Base-by-base conservation (phyloP, 1,140 invertebrate species). In the Drosophila dunni region DNA sequence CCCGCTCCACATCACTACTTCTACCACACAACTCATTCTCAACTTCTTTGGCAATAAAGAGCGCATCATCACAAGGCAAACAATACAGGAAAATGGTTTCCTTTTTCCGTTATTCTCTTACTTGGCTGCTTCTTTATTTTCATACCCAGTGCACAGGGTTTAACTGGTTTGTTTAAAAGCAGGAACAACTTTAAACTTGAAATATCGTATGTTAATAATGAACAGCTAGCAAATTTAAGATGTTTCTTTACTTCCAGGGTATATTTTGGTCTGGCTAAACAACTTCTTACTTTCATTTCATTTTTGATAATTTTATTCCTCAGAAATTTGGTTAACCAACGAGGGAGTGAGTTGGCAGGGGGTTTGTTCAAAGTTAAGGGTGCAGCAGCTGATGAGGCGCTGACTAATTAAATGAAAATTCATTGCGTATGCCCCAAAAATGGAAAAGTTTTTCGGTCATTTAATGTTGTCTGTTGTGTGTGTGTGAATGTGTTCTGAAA, bases 371-470 rank as follows among this genome's bases (percentile, higher is more conserved):
- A 15, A 50, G 17, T 56, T 56, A 56, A 40, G 58, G 15, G 9
- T 29, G 61, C 34, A 65, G 68, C 34, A 60, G 68, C 67, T 72
- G 74, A 71, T 60, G 69, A 69, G 63, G 56, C 70, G 61, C 77
- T 75, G 73, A 80, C 84, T 88, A 88, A 88, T 88, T 88, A 88
- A 88, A 88, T 88, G 84, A 88, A 88, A 88, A 88, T 89, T 88
- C 84, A 88, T 88, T 80, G 84, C 84, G 80, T 84, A 89, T 78
- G 76, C 69, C 72, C 63, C 58, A 60, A 75, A 76, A 58, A 15
- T 13, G 46, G 60, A 89, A 88, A 88, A 29, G 24, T 74, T 79
- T 89, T 89, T 88, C 56, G 56, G 56, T 40, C 54, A 61, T 61
- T 66, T 50, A 73, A 61, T 73, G 62, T 46, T 62, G 42, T 13